These are phyloP conservation scores for Agonopterix heracliana DNA, from an alignment of 2,888 invertebrate species.

Conservation along the genomic window DNA sequence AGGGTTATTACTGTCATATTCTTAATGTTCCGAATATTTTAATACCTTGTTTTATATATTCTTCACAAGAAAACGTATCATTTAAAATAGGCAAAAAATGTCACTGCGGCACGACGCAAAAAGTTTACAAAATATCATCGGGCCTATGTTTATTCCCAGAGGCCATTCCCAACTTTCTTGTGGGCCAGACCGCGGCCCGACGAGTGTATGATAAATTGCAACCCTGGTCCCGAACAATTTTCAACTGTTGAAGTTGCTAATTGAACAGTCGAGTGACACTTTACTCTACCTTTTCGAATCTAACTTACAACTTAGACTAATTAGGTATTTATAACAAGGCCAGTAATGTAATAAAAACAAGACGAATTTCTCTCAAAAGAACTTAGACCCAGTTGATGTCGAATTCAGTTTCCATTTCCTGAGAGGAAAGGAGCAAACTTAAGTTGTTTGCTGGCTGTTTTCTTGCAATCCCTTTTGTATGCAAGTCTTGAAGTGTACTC, in stretches of 20 bases:
- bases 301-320: constrained; percentile 10
- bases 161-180: not conserved
- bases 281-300: constrained; percentile 21
- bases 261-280: constrained; percentile 44
- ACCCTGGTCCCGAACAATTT: constrained; percentile 22
- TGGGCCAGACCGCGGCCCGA: constrained; percentile 1
- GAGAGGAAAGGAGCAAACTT: too few relatives aligned
- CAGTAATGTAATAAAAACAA: too few relatives aligned
- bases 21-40: too few relatives aligned
- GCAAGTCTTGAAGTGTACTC: too few relatives aligned
- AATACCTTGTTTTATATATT: too few relatives aligned
- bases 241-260: constrained; percentile 38
- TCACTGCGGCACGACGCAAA: not conserved
- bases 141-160: constrained; percentile 8
- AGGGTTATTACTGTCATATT: too few relatives aligned
- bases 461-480: too few relatives aligned
- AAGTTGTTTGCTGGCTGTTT: too few relatives aligned
- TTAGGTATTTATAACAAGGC: constrained; percentile 5
- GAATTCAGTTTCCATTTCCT: not conserved
- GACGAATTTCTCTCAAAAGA: too few relatives aligned
- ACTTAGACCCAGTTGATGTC: not conserved
- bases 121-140: constrained; percentile 2
- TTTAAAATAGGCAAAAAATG: too few relatives aligned
- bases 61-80: too few relatives aligned
- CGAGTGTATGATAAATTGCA: constrained; percentile 25